Evolutionary conservation across 2,113 vertebrate genomes (phyloP).

Genomic region (Semnornis frantzii): DNA sequence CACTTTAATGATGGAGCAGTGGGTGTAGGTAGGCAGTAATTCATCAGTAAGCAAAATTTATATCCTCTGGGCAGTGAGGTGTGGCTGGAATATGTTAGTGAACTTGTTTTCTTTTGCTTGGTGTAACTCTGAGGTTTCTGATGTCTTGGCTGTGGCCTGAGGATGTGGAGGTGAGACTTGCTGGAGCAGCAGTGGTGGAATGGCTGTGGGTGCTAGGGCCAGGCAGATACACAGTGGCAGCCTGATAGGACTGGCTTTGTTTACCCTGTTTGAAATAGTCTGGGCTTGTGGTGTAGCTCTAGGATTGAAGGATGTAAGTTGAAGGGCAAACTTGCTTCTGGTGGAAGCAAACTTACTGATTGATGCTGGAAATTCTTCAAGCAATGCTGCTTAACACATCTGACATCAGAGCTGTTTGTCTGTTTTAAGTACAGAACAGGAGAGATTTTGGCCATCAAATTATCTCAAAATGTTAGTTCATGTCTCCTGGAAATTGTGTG

Average conservation of each 20-base stretch:
- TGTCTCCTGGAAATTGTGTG: background rate
- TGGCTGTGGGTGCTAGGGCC: background rate
- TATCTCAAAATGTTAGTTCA: background rate
- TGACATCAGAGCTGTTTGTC: background rate
- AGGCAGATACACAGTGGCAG: background rate
- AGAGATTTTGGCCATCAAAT: background rate
- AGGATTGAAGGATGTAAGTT: background rate
- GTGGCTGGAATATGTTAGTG: background rate
- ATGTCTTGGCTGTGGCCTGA: background rate
- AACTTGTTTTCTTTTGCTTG: slow-evolving; percentile 2
- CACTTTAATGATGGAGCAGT: slow-evolving; percentile 29
- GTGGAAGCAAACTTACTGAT: background rate
- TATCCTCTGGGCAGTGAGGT: slow-evolving; percentile 59
- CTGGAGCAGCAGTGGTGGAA: background rate
- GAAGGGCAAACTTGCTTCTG: background rate
- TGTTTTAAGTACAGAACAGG: background rate
- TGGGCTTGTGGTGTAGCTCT: background rate
- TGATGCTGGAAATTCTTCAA: background rate
- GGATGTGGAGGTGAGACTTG: background rate
- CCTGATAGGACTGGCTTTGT: background rate
- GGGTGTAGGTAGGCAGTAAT: slow-evolving; percentile 19
- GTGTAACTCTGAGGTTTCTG: slow-evolving; percentile 3
- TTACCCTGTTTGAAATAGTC: background rate
- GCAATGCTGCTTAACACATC: fast-evolving
- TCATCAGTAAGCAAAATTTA: slow-evolving; percentile 52